Evolutionary conservation across 2,113 vertebrate species (phyloP).

Genomic region (Pseudorasbora parva): DNA sequence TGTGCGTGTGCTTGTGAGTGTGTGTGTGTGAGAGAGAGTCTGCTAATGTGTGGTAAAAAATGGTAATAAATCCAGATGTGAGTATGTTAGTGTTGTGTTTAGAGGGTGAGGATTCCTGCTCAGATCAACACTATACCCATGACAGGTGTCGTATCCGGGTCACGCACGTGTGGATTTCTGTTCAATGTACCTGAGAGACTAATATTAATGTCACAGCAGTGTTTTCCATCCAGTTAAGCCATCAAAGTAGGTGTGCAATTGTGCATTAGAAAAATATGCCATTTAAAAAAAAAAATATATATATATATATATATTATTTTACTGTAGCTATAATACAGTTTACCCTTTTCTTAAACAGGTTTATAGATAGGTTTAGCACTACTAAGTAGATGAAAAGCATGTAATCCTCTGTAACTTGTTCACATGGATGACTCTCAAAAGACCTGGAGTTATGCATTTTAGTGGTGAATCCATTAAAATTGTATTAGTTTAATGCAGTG

Average conservation of each 20-base stretch:
- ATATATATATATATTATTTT: background rate
- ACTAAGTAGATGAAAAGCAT: background rate
- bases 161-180: conserved; percentile 13
- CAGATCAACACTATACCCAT: background rate
- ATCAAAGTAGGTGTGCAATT: background rate
- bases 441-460: background rate
- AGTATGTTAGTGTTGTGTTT: background rate
- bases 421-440: background rate
- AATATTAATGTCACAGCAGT: background rate
- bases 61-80: background rate
- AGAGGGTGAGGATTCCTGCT: background rate
- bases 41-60: too few species aligned
- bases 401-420: background rate
- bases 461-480: background rate
- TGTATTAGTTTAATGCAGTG: background rate
- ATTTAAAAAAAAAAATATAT: too few species aligned
- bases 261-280: too few species aligned
- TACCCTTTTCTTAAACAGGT: too few species aligned
- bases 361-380: background rate
- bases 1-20: too few species aligned
- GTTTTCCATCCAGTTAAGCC: background rate
- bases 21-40: too few species aligned
- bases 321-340: background rate
- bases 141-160: conserved; percentile 13
- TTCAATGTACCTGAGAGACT: conserved; percentile 11